Evolutionary conservation across 2,797 vertebrate genomes (phyloP), one percentile per base, ranked within the genome.

Genomic region (Perodicticus potto): DNA sequence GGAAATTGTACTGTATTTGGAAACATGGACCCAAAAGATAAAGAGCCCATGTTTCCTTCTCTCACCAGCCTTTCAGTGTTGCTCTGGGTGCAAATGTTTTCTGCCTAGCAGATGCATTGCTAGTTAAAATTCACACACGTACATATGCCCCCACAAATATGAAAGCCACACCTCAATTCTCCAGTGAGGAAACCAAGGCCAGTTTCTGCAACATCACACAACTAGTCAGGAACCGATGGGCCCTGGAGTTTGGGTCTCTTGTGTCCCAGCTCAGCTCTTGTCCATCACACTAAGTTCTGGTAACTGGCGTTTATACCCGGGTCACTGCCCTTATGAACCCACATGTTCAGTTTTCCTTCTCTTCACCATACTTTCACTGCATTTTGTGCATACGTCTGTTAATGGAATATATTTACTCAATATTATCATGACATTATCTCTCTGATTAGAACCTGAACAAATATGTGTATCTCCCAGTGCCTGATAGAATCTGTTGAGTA

Each of bases 1-100:
- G 95, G 57, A 96, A 98, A 98, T 81, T 25, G 78, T 34, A 82
- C 65, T 96, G 85, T 82, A 12, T 96, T 97, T 80, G 37, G 9
- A 92, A 97, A 93, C 93, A 34, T 8, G 40, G 76, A 80, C 74
- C 74, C 40, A 0, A 43, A 95, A 88, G 83, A 63, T 94, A 87
- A 70, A 59, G 91, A 70, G 23, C 29, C 43, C 89, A 45, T 0
- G 0, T 34, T 67, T 34, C 70, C 55, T 95, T 14, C 83, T 84
- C 29, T 95, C 2, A 0, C 3, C 2, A 16, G 40, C 32, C 81
- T 74, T 93, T 72, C 29, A 29, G 8, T 49, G 65, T 57, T 43
- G 12, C n/a, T 77, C 8, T 65, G 59, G 13, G 89, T 93, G 9
- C 45, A 93, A 94, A 82, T 77, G 19, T 87, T 90, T 84, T 77